A percentile compares a stretch with the other conserved stretches of the same genome.
Evolutionary conservation across 2,888 invertebrate genomes (phyloP).

Genomic region (Campoplex capitator): DNA sequence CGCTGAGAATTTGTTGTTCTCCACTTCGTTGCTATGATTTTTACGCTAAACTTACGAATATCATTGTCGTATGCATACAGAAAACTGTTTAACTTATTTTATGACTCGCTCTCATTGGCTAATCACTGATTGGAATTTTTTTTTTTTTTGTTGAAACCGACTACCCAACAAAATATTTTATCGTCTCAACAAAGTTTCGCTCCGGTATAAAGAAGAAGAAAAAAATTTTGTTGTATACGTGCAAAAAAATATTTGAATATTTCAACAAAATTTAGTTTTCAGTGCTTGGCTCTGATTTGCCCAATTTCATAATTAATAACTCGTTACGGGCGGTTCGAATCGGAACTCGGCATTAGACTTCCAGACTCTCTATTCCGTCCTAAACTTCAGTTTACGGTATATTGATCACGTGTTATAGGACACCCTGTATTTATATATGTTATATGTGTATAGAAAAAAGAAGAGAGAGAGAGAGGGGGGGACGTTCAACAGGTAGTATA

Average conservation of each 20-base stretch:
- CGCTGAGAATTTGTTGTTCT: too few relatives aligned
- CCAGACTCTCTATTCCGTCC: neutral
- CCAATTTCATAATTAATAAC: neutral
- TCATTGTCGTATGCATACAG: neutral
- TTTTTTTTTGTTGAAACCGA: too few relatives aligned
- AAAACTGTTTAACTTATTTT: too few relatives aligned
- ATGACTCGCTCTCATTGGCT: too few relatives aligned
- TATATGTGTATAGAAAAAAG: neutral
- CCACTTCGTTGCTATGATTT: neutral
- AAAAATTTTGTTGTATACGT: too few relatives aligned
- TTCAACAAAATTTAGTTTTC: too few relatives aligned
- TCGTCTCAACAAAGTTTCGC: too few relatives aligned
- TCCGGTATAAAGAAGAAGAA: too few relatives aligned
- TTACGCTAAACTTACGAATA: neutral
- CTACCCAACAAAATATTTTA: too few relatives aligned
- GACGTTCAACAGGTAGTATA: slow-evolving; percentile 56
- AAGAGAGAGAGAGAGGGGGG: neutral
- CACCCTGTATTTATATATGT: slow-evolving; percentile 9
- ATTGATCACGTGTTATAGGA: neutral
- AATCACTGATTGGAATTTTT: too few relatives aligned
- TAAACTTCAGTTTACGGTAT: neutral
- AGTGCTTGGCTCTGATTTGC: neutral
- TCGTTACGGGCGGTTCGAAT: neutral
- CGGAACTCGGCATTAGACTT: neutral
- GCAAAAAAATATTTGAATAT: too few relatives aligned